Base-by-base conservation (phyloP, 2,888 invertebrate species). In the Balanococcus diminutus region DNA sequence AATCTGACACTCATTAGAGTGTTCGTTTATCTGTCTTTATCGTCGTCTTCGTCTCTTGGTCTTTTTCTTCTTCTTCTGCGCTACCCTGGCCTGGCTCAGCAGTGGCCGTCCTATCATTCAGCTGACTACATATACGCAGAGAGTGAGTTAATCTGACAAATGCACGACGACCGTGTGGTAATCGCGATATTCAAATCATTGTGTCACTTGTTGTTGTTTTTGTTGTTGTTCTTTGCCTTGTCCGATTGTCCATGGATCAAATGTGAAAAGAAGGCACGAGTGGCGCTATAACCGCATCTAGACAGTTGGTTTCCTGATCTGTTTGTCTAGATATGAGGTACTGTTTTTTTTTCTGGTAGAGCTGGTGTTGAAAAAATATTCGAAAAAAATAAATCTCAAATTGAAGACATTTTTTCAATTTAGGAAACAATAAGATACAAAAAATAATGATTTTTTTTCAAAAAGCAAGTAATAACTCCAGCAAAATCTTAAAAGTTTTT, bases 141-240 rank as follows among this genome's bases (percentile, higher is more conserved):
- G 46, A 11, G 67, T 14, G 67, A 67, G 67, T 67, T 67, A 67
- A 67, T 67, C 67, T 31, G 67, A 67, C 67, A 67, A 67, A 67
- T 67, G 67, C 67, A 28, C 67, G 67, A 67, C 67, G 67, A 67
- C 67, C 25, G 56, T 56, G 56, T 28, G 8, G 67, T 67, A 67
- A 67, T 31, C 67, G 67, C 28, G 67, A 67, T 67, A 67, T 67
- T 67, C 28, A 67, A 67, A 67, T 67, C 67, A 67, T 67, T 31
- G 67, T 67, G 67, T 67, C 67, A 28, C 28, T 67, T 67, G 28
- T 67, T 19, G 5, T n/a, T n/a, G n/a, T n/a, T n/a, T n/a, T n/a
- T n/a, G n/a, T n/a, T n/a, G n/a, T n/a, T n/a, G n/a, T n/a, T n/a
- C n/a, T n/a, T n/a, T n/a, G n/a, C n/a, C n/a, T n/a, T n/a, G n/a